phyloP scores from a whole-genome alignment of 2,888 invertebrate species.

The Caenorhabditis sp. region DNA sequence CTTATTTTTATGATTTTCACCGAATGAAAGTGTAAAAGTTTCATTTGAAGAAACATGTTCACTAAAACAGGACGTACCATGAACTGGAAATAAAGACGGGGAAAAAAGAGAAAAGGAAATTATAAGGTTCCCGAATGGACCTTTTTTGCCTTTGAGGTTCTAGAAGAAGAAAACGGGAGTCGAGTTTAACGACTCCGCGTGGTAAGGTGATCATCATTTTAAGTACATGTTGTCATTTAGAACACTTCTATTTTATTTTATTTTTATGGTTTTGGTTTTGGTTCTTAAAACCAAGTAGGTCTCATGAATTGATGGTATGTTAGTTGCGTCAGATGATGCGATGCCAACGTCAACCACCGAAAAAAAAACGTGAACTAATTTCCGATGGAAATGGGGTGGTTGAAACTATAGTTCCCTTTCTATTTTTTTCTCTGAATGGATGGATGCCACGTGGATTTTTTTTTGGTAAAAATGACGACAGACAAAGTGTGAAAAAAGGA shows the following conservation, averaged over 20 bases:
- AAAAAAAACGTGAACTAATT: too few species aligned
- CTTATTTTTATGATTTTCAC: constrained; percentile 41
- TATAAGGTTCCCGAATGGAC: constrained; percentile 3
- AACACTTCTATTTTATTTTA: constrained; percentile 1
- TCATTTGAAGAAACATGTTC: constrained; percentile 18
- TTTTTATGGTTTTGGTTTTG: constrained; percentile 36
- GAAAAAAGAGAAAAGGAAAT: constrained; percentile 1
- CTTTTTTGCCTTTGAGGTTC: constrained; percentile 9
- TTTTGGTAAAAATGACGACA: neutral
- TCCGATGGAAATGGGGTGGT: constrained; percentile 2
- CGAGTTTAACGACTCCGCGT: too few species aligned
- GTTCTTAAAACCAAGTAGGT: constrained; percentile 4
- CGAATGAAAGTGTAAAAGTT: too few species aligned
- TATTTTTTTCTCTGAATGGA: neutral
- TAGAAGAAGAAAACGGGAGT: too few species aligned
- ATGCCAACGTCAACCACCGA: too few species aligned
- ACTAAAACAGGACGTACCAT: too few species aligned
- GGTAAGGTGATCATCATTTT: neutral
- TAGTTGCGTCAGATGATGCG: constrained; percentile 30
- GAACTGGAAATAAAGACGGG: too few species aligned
- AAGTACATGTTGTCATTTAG: constrained; percentile 8
- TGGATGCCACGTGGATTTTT: neutral
- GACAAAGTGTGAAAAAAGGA: neutral
- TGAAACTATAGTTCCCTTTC: neutral
- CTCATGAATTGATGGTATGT: too few species aligned